Conservation (phyloP, 1,140 invertebrate genomes). For the Drosophila auraria region DNA sequence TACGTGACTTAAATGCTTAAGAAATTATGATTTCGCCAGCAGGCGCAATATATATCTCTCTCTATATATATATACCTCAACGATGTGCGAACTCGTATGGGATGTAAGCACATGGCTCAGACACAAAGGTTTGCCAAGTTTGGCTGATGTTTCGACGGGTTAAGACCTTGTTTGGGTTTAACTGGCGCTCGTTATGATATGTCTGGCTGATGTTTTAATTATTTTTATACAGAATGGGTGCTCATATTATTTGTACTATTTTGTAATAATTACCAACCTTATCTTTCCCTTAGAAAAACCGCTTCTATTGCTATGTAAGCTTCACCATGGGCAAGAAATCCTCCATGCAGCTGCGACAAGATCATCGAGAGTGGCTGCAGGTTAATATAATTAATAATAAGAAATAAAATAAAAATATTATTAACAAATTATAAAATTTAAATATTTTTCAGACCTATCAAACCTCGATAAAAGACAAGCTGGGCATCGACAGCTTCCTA, state of each 20-base stretch:
- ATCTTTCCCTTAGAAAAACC: constrained; percentile 67
- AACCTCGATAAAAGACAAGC: constrained; percentile 80
- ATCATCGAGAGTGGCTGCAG: constrained; percentile 75
- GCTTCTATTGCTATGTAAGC: constrained; percentile 77
- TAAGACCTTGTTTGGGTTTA: constrained; percentile 6
- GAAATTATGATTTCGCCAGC: constrained; percentile 60
- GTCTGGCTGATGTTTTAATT: not conserved
- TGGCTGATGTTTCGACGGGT: not conserved
- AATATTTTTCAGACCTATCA: constrained; percentile 62
- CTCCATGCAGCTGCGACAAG: constrained; percentile 77
- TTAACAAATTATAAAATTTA: not conserved
- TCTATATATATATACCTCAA: constrained; percentile 5
- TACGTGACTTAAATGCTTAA: constrained; percentile 66
- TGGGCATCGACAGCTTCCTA: constrained; percentile 84
- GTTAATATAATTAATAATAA: constrained; percentile 29
- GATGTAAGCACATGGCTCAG: constrained; percentile 20
- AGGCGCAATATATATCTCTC: constrained; percentile 7
- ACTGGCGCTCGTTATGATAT: not conserved
- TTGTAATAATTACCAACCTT: not conserved
- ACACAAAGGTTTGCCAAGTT: constrained; percentile 26
- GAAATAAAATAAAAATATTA: not conserved
- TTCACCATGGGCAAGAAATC: constrained; percentile 82
- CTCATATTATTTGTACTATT: no score
- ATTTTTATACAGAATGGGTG: no score
- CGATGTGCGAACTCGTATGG: constrained; percentile 19